Conservation (phyloP, 1,140 invertebrate species). For the Halictus rubicundus region DNA sequence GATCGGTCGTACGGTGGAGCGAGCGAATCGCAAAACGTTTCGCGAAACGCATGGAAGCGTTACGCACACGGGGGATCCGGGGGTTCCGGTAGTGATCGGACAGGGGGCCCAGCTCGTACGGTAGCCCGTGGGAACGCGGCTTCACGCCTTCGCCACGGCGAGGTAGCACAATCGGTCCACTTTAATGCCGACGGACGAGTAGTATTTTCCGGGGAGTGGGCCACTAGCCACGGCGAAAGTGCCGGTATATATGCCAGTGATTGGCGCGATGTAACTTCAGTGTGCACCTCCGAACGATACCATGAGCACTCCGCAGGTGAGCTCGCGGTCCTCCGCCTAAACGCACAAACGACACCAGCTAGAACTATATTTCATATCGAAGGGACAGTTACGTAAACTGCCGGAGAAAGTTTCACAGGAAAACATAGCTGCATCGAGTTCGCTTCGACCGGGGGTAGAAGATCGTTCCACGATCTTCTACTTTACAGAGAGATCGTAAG, state of each 20-base stretch:
- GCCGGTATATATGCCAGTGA: slow-evolving; percentile 77
- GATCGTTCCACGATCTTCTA: background rate
- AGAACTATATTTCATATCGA: background rate
- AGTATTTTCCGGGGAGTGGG: slow-evolving; percentile 74
- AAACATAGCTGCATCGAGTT: background rate
- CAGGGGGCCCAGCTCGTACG: background rate
- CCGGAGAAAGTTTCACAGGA: background rate
- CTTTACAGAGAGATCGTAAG: background rate
- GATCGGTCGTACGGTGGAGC: too few relatives aligned
- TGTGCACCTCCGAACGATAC: slow-evolving; percentile 72
- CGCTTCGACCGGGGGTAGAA: too few relatives aligned
- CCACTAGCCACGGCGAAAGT: slow-evolving; percentile 73
- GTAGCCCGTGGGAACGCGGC: slow-evolving; percentile 67
- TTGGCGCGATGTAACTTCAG: slow-evolving; percentile 72
- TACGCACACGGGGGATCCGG: slow-evolving; percentile 50
- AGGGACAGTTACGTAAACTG: slow-evolving; percentile 25
- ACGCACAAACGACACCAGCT: background rate
- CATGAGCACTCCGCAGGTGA: slow-evolving; percentile 77
- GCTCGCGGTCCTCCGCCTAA: slow-evolving; percentile 40
- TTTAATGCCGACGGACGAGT: slow-evolving; percentile 56
- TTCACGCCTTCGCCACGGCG: slow-evolving; percentile 43
- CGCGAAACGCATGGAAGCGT: slow-evolving; percentile 32
- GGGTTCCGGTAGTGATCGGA: slow-evolving; percentile 58
- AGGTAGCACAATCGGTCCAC: slow-evolving; percentile 51
- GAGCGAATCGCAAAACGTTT: slow-evolving; percentile 26